phyloP scores from a whole-genome alignment of 64 coral and sea anemone species.

The Platygyra sinensis region DNA sequence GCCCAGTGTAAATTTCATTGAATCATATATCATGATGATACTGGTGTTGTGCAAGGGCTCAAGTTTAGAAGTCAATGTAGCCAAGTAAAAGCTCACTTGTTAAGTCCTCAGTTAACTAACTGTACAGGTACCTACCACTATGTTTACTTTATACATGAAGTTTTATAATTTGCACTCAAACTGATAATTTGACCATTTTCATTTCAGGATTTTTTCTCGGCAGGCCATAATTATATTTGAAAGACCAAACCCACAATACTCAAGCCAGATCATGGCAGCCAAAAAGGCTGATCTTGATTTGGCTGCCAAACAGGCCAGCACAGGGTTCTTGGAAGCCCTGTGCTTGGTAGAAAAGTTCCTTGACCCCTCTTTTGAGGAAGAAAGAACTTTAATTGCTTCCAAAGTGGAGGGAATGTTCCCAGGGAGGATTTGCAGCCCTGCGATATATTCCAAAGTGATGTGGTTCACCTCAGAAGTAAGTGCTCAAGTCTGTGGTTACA shows the following conservation, averaged over 20 bases:
- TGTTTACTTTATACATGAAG: background rate
- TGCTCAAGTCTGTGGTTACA: too few relatives aligned
- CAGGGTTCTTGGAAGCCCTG: conserved; percentile 10
- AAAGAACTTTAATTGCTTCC: background rate
- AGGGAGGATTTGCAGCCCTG: background rate
- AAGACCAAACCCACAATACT: conserved; percentile 6
- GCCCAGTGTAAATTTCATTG: too few relatives aligned
- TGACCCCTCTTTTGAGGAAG: background rate
- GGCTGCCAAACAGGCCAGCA: conserved; percentile 21
- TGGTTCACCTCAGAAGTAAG: too few relatives aligned
- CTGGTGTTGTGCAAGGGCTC: too few relatives aligned
- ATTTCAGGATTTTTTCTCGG: conserved; percentile 26
- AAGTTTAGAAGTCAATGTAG: too few relatives aligned
- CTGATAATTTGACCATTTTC: background rate
- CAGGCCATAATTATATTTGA: conserved; percentile 37
- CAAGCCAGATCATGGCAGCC: background rate
- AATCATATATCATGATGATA: too few relatives aligned
- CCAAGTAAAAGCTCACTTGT: too few relatives aligned
- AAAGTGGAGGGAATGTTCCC: background rate
- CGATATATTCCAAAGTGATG: conserved; percentile 13
- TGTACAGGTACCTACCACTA: too few relatives aligned
- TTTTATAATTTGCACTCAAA: background rate
- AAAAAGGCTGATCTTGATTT: conserved; percentile 13
- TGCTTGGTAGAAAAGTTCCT: background rate
- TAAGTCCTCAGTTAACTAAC: too few relatives aligned